These are phyloP conservation scores for Pluvialis apricaria DNA, from an alignment of 2,113 vertebrate genomes.

Conservation along the genomic window DNA sequence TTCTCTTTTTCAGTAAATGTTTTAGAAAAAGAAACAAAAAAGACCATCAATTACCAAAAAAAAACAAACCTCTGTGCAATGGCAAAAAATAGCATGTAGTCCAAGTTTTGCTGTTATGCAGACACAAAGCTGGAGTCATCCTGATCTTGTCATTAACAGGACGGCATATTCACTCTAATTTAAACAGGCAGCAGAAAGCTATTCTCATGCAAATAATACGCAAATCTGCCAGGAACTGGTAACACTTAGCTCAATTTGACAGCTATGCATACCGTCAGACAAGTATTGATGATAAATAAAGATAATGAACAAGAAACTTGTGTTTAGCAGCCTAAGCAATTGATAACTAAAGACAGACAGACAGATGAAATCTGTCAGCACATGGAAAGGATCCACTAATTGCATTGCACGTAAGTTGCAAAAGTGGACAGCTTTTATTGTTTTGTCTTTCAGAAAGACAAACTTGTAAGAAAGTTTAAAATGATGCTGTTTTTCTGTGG, in stretches of 20 bases:
- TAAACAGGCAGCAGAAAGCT: slow-evolving; percentile 1
- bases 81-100: neutral
- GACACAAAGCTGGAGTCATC: slow-evolving; percentile 9
- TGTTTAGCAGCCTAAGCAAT: neutral
- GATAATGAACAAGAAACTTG: slow-evolving; percentile 1
- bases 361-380: slow-evolving; percentile 18
- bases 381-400: neutral
- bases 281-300: slow-evolving; percentile 21
- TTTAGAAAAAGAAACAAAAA: slow-evolving; percentile 1
- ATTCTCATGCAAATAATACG: neutral
- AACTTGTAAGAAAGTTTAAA: neutral
- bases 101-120: neutral
- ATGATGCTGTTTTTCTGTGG: neutral
- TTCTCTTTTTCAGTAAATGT: neutral
- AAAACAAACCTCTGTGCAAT: neutral
- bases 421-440: neutral
- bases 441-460: neutral
- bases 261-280: neutral
- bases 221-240: slow-evolving; percentile 13
- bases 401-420: neutral
- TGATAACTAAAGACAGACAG: neutral
- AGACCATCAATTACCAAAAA: neutral
- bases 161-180: neutral
- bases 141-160: neutral
- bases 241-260: neutral